phyloP scores from a whole-genome alignment of 2,888 invertebrate genomes.

The Bimastos eiseni region DNA sequence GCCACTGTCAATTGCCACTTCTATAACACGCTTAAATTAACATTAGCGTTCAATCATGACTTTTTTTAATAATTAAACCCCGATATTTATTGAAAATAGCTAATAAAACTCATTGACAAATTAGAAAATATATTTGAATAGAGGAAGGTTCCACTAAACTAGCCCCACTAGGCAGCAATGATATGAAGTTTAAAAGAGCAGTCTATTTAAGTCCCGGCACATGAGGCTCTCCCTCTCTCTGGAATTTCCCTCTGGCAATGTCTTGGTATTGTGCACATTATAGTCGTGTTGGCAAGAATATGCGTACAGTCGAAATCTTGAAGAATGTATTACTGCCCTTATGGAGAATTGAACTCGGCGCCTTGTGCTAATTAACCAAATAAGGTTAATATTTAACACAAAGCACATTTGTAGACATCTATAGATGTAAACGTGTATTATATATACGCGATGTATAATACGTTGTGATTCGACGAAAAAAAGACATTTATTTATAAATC shows the following conservation, averaged over 20 bases:
- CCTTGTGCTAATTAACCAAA: too few species aligned
- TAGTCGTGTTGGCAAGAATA: too few species aligned
- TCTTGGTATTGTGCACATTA: too few species aligned
- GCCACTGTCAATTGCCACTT: not conserved
- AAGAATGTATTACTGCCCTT: too few species aligned
- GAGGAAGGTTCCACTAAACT: too few species aligned
- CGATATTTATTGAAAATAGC: not conserved
- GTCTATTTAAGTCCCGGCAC: too few species aligned
- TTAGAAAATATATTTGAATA: not conserved
- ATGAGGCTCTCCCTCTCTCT: too few species aligned
- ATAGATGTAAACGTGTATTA: not conserved
- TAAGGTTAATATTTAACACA: not conserved
- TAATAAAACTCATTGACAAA: not conserved
- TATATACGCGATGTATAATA: not conserved
- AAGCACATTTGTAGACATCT: not conserved
- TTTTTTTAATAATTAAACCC: not conserved
- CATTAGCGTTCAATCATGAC: not conserved
- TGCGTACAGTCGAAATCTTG: too few species aligned
- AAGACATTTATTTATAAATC: slow-evolving; percentile 15
- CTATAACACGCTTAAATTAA: not conserved
- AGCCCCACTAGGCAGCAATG: too few species aligned
- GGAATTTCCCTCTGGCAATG: too few species aligned
- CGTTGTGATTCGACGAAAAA: not conserved
- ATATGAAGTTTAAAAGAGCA: too few species aligned
- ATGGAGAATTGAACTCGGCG: too few species aligned